Evolutionary conservation across 2,113 vertebrate species (phyloP), one percentile per base, ranked within the genome.

Genomic region (Pangasianodon gigas): DNA sequence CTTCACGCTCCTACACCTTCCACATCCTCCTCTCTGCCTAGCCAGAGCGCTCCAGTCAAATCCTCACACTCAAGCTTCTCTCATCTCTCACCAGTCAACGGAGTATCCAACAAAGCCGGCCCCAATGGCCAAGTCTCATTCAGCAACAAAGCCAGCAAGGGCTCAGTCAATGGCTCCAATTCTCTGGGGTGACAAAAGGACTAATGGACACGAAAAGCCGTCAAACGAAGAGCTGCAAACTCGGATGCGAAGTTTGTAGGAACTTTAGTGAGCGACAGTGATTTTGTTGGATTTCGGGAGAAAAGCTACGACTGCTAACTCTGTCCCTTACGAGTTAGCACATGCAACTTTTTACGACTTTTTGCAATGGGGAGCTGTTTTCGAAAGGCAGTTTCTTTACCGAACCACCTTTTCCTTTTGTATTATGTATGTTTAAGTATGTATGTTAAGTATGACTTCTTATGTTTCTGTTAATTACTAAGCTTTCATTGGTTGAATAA

Each of bases 61-160:
- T 97, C 97, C 91, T 96, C 96, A 62, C 97, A 97, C n/a, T 96
- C 97, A 16, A 97, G 96, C 90, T 97, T 97, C 85, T 96, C 97
- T 37, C 97, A 97, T 92, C 97, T 97, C 93, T 97, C 97, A 93
- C 97, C 97, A 37, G 95, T 97, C 93, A 98, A 98, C 65, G 97
- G 97, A 94, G 97, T 96, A 94, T 95, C 95, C 93, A 95, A 92
- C 93, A 96, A 95, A 93, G 94, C 96, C 89, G 96, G 94, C 87
- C 95, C 95, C 82, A 97, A 95, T 92, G 96, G 97, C 93, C 97
- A 97, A 93, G 93, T 95, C 92, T 96, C 96, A 85, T 97, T 98
- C 93, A 95, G 94, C 95, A 97, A 93, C 95, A 96, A 97, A 96
- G 96, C 95, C 32, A 95, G 96, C 94, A 97, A 97, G 94, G 95